phyloP scores from a whole-genome alignment of 2,888 invertebrate genomes.

The Invenusta paracnida region DNA sequence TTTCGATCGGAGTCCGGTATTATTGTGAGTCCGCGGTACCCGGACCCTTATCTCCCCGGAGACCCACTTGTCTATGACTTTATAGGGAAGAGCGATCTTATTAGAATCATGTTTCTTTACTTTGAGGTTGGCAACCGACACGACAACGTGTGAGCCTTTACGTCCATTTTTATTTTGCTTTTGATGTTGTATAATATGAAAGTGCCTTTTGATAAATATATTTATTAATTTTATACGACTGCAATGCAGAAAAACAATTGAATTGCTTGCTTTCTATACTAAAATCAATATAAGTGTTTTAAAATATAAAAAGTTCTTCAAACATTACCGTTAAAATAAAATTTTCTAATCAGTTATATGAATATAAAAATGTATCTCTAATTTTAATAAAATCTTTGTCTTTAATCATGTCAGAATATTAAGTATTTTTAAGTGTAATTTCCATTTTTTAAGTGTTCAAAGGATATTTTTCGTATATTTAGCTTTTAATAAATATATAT shows the following conservation, averaged over 20 bases:
- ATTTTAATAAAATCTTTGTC: neutral
- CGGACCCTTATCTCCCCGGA: neutral
- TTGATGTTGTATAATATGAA: neutral
- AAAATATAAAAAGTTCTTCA: neutral
- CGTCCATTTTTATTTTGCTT: neutral
- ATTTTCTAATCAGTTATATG: neutral
- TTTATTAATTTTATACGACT: no score
- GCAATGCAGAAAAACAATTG: neutral
- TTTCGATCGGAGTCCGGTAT: neutral
- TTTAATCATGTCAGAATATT: neutral
- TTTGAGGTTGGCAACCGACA: neutral
- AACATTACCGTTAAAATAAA: neutral
- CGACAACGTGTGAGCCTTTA: neutral
- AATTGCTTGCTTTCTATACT: neutral
- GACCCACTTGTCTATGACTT: neutral
- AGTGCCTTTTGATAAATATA: neutral
- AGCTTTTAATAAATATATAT: neutral
- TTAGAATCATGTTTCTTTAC: neutral
- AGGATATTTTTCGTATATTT: neutral
- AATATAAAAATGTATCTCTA: neutral
- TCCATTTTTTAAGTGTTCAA: neutral
- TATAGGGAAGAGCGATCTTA: neutral
- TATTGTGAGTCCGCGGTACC: neutral
- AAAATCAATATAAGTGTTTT: no score
- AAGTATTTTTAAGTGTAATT: neutral